Evolutionary conservation across 2,888 invertebrate species (phyloP).

Genomic region (Polydrusus tereticollis): DNA sequence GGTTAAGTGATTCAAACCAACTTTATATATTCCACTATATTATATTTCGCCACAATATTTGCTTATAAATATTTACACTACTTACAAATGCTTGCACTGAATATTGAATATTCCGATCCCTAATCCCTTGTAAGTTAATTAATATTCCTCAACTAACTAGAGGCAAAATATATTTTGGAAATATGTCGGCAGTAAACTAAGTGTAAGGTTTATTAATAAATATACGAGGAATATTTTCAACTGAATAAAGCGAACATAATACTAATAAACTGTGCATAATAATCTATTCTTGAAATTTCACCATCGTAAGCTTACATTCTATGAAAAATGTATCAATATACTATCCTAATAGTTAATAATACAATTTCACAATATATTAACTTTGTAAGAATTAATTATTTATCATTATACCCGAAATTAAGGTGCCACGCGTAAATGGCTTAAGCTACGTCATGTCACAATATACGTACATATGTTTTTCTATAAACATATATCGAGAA

Average conservation of each 20-base stretch:
- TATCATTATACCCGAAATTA: no score
- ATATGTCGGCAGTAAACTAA: background rate
- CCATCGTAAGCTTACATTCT: background rate
- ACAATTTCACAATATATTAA: no score
- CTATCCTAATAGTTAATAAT: no score
- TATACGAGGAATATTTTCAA: background rate
- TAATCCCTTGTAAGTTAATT: conserved; percentile 14
- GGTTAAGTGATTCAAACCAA: background rate
- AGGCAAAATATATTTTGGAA: conserved; percentile 13
- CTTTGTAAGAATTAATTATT: no score
- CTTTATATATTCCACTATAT: background rate
- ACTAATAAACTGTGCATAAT: background rate
- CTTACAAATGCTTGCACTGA: conserved; percentile 14
- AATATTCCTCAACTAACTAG: conserved; percentile 18
- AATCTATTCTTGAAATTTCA: background rate
- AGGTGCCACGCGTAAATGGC: no score
- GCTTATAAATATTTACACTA: conserved; percentile 16
- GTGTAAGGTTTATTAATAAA: background rate
- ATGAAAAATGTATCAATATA: no score
- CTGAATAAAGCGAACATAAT: background rate
- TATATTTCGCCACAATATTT: conserved; percentile 6
- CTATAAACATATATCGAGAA: no score
- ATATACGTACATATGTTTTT: no score
- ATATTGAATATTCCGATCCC: conserved; percentile 6
- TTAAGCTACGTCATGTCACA: no score